Base-by-base conservation (phyloP, 2,797 vertebrate genomes). In the Sorex maritimensis region DNA sequence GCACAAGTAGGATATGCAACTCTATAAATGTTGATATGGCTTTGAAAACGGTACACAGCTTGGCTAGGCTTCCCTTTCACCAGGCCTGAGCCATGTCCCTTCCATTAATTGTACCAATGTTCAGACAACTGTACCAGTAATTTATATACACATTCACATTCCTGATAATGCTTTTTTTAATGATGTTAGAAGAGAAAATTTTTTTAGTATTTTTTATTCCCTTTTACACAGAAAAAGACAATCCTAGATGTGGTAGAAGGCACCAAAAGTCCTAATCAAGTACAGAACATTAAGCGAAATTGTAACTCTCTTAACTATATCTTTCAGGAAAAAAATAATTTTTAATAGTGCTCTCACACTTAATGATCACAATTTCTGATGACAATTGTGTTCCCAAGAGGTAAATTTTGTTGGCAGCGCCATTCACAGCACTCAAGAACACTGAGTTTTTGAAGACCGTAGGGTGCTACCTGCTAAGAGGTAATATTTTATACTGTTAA, bases 401-500 rank as follows among this genome's bases (percentile, higher is more conserved):
- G 11, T 41, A 68, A 44, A 38, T 5, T 55, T 79, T 41, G 0
- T 86, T 83, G 41, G 2, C 83, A 85, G 23, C 63, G 24, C 26
- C 13, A 38, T 46, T 77, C 82, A 34, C 38, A 17, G 5, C 30
- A 26, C 23, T 75, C 71, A 90, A 83, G 61, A 74, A n/a, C 34
- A 1, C 0, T 24, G n/a, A 49, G 84, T 65, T 72, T 86, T 73
- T 63, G 19, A 1, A n/a, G 10, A 46, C 58, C 46, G 81, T 75
- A 82, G 24, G 80, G 17, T 63, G 3, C 58, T 81, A 10, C 52
- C 55, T 95, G 17, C 96, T 92, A 30, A 91, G 82, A 92, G 94
- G 49, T 73, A 63, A 86, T 65, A 75, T 8, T 81, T 11, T 30
- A 89, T 61, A 69, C 93, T 84, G 63, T 95, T 88, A 81, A 12